Evolutionary conservation across 2,797 vertebrate species (phyloP), one percentile per base, ranked within the genome.

Genomic region (Eremophila alpestris): DNA sequence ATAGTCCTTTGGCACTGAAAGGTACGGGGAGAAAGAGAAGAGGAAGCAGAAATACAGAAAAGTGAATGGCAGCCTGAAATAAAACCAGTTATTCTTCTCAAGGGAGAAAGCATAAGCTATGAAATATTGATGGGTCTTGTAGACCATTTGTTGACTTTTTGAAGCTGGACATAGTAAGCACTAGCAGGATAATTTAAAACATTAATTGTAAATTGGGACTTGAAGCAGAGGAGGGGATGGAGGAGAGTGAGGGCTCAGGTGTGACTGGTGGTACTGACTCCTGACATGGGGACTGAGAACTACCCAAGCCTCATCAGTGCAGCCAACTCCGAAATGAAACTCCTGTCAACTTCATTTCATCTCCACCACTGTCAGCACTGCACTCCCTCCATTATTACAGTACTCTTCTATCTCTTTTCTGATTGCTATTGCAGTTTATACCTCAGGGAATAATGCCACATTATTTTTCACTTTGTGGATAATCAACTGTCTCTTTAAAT

Each of bases 401-500:
- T 34, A 93, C 10, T 8, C 24, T 89, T 62, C 55, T 62, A 23
- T 46, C 45, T 82, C 45, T 68, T 87, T 82, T 77, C 52, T 63
- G 36, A 86, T 87, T 68, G 34, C 38, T 89, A 17, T 83, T 1
- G 0, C 58, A 84, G 65, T 86, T 93, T 78, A 64, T 83, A 92
- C 87, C 67, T 83, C 48, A 63, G 85, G 76, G 96, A 95, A 90
- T 85, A 96, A 96, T 36, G 67, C 29, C 87, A 90, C 55, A 52
- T 93, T 88, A 87, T 92, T 91, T 93, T 94, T 91, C 85, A 90
- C 73, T 95, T 91, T 94, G 55, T 83, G 69, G 55, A 52, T 93
- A 95, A 96, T 93, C 94, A 91, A 48, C 56, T 94, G 76, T 90
- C 91, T 77, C 84, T 94, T 91, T 93, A 95, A 94, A 92, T 92